Conservation (phyloP, 2,113 vertebrate genomes). For the Lepus americanus region DNA sequence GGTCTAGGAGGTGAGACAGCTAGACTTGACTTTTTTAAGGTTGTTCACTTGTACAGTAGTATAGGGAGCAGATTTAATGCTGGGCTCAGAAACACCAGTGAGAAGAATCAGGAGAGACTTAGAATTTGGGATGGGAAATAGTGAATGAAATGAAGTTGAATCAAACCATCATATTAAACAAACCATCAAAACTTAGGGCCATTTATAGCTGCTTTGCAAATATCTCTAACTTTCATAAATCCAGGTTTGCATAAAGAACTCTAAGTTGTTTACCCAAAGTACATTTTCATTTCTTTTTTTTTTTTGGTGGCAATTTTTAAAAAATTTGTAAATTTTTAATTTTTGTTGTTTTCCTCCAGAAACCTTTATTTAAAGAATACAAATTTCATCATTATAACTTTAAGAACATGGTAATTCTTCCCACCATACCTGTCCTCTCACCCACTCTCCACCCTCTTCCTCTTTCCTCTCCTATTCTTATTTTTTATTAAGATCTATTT, state of each 20-base stretch:
- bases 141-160: neutral
- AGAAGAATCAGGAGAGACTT: neutral
- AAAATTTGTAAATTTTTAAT: too few relatives aligned
- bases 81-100: neutral
- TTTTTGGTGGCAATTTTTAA: too few relatives aligned
- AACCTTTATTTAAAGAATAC: too few relatives aligned
- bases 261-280: neutral
- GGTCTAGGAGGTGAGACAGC: neutral
- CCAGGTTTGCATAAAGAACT: neutral
- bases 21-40: neutral
- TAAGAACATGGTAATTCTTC: too few relatives aligned
- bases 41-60: neutral
- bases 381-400: too few relatives aligned
- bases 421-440: too few relatives aligned
- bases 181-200: neutral
- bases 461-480: too few relatives aligned
- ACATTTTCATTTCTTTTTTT: constrained; percentile 25
- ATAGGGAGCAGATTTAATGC: neutral
- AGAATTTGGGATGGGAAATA: neutral
- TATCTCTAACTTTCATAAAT: neutral
- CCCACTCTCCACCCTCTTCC: too few relatives aligned
- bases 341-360: too few relatives aligned
- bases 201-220: neutral
- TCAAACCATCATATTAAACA: neutral
- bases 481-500: too few relatives aligned